These are phyloP conservation scores for Philereme vetulata DNA, from an alignment of 2,888 invertebrate genomes.

Conservation along the genomic window DNA sequence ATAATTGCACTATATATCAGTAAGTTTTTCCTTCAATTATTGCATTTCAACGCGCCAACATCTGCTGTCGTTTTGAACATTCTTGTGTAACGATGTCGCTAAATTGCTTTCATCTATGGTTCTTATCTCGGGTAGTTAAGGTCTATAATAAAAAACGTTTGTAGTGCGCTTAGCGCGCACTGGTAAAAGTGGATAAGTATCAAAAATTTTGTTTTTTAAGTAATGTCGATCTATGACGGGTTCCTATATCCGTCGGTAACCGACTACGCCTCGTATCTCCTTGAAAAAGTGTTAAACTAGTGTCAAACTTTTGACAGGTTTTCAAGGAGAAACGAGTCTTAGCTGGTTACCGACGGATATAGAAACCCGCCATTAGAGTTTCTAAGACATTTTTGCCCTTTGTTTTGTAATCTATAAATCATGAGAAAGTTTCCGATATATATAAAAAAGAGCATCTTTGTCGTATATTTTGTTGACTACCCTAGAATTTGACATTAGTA, in stretches of 20 bases:
- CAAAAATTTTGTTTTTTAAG: conserved; percentile 35
- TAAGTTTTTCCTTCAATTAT: conserved; percentile 75
- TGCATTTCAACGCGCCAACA: conserved; percentile 62
- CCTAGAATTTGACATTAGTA: too few species aligned
- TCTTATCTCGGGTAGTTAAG: conserved; percentile 12
- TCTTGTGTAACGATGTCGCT: conserved; percentile 59
- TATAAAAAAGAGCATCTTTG: too few species aligned
- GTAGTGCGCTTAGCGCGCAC: conserved; percentile 9
- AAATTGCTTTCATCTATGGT: conserved; percentile 7
- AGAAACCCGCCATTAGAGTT: too few species aligned
- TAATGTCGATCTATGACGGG: conserved; percentile 5
- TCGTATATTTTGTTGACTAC: too few species aligned
- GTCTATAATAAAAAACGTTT: conserved; percentile 10
- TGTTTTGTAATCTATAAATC: background rate
- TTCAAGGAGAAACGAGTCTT: too few species aligned
- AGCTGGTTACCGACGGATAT: too few species aligned
- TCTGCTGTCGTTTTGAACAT: conserved; percentile 63
- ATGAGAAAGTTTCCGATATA: too few species aligned
- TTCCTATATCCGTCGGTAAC: too few species aligned
- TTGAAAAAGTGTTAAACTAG: too few species aligned
- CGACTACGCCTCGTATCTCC: too few species aligned
- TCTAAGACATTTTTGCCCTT: conserved; percentile 8
- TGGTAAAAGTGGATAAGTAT: conserved; percentile 37
- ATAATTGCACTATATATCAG: conserved; percentile 76
- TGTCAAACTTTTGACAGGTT: too few species aligned